A percentile compares a stretch with the other conserved stretches of the same genome.
Conservation (phyloP, 1,140 invertebrate species). For the Hycleus phaleratus region DNA sequence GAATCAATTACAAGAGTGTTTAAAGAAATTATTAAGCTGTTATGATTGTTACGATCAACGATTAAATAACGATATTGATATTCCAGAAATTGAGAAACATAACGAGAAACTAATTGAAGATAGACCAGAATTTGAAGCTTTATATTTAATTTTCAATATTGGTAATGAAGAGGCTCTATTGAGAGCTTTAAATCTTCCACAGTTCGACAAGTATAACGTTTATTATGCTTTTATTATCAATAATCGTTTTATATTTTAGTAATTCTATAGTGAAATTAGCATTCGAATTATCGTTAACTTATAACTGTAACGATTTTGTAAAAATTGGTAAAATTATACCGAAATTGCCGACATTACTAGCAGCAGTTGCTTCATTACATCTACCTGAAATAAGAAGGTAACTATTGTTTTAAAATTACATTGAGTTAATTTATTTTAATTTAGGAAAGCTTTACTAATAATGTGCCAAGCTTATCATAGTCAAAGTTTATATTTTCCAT, state of each 20-base stretch:
- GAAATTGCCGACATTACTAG: conserved; percentile 44
- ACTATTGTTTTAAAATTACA: conserved; percentile 22
- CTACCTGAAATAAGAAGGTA: conserved; percentile 45
- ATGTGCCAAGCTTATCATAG: conserved; percentile 50
- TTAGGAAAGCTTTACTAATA: conserved; percentile 32
- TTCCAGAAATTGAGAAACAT: background rate
- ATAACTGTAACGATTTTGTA: conserved; percentile 47
- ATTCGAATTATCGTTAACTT: conserved; percentile 43
- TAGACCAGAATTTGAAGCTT: too few relatives aligned
- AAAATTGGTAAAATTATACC: conserved; percentile 41
- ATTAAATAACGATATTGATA: conserved; percentile 1
- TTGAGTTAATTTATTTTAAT: too few relatives aligned
- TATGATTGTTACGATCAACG: conserved; percentile 45
- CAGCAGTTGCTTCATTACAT: conserved; percentile 42
- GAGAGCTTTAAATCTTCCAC: too few relatives aligned
- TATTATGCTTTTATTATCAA: background rate
- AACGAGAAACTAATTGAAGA: conserved; percentile 20
- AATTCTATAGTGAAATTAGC: conserved; percentile 18
- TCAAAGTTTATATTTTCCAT: conserved; percentile 44
- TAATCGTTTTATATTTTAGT: conserved; percentile 22
- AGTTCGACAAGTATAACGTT: too few relatives aligned
- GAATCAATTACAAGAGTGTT: too few relatives aligned
- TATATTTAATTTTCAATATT: too few relatives aligned
- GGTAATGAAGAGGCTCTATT: too few relatives aligned
- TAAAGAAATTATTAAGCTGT: too few relatives aligned